These are phyloP conservation scores for Dynastes maya DNA, from an alignment of 2,888 invertebrate genomes.

Conservation along the genomic window DNA sequence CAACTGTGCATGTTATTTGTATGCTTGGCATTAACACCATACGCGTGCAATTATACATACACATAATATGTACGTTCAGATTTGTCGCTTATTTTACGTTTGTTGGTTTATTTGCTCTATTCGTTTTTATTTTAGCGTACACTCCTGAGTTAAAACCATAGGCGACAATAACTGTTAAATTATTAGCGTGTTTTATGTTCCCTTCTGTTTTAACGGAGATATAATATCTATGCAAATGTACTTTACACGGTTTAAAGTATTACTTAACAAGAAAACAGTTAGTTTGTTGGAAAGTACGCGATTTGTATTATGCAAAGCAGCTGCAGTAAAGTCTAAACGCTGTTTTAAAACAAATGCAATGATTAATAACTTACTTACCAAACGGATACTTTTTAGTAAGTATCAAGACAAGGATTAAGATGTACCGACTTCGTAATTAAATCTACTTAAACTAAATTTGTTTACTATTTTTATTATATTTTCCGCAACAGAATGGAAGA, in stretches of 20 bases:
- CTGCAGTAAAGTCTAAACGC: neutral
- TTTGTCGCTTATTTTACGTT: slow-evolving; percentile 7
- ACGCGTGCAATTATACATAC: no score
- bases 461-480: no score
- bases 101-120: slow-evolving; percentile 4
- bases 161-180: neutral
- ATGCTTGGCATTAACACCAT: no score
- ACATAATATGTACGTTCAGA: neutral
- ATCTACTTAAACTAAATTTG: no score
- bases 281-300: neutral
- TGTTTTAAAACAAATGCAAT: no score
- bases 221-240: slow-evolving; percentile 1
- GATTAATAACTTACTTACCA: no score
- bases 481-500: no score
- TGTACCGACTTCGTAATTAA: no score
- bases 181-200: slow-evolving; percentile 13
- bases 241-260: neutral
- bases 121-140: neutral
- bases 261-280: slow-evolving; percentile 6
- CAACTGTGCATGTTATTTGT: no score
- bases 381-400: no score
- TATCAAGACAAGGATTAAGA: no score
- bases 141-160: neutral
- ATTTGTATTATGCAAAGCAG: neutral
- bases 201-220: slow-evolving; percentile 7